These are phyloP conservation scores for Crematogaster levior DNA, from an alignment of 2,888 invertebrate genomes.

Conservation along the genomic window DNA sequence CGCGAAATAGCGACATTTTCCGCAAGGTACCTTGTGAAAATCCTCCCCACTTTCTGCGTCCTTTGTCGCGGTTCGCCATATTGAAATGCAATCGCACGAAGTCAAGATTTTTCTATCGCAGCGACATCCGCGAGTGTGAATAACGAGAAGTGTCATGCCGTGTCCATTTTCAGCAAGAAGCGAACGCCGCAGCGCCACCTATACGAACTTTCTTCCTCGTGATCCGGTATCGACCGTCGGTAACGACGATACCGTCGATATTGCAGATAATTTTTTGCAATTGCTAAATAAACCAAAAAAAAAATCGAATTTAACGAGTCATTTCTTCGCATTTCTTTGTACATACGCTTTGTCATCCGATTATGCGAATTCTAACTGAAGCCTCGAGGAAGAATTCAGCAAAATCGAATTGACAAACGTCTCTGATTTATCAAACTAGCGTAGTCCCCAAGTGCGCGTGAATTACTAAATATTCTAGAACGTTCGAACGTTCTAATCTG, in stretches of 20 bases:
- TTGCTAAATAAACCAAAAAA: no score
- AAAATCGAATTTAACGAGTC: no score
- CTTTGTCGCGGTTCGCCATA: constrained; percentile 86
- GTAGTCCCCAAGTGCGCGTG: not conserved
- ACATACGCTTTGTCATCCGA: no score
- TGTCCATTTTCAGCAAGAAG: no score
- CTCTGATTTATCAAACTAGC: not conserved
- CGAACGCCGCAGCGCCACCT: no score
- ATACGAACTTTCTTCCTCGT: no score
- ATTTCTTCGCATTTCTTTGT: no score
- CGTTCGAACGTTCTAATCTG: not conserved
- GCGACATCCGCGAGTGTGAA: constrained; percentile 2
- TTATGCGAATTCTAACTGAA: no score
- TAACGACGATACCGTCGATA: no score
- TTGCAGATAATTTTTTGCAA: no score
- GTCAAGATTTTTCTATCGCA: constrained; percentile 65
- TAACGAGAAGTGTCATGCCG: not conserved
- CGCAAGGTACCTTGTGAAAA: constrained; percentile 84
- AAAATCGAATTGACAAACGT: not conserved
- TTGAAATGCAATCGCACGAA: constrained; percentile 82
- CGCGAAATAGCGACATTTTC: constrained; percentile 51
- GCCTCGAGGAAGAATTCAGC: no score
- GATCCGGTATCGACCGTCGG: no score
- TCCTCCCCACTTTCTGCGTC: constrained; percentile 86
- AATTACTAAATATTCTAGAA: not conserved